Evolutionary conservation across 1,140 invertebrate genomes (phyloP).

Genomic region (Drosophila obscura): DNA sequence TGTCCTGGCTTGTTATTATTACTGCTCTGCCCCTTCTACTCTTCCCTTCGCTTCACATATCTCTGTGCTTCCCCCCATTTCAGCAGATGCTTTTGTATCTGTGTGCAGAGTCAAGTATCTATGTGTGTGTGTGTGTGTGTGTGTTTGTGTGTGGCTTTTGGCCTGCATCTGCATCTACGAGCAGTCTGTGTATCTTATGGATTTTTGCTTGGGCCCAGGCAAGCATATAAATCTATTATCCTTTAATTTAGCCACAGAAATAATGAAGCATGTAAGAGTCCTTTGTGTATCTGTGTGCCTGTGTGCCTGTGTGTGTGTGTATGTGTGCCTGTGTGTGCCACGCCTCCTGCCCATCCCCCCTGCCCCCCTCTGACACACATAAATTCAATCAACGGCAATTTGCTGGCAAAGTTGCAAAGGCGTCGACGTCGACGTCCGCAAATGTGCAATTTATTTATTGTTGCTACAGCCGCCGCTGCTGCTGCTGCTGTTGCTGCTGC

Average conservation of each 20-base stretch:
- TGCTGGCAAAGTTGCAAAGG: conserved; percentile 59
- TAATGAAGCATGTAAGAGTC: conserved; percentile 73
- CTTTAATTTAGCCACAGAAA: conserved; percentile 75
- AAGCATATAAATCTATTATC: conserved; percentile 78
- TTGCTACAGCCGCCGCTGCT: conserved; percentile 19
- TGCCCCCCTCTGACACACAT: conserved; percentile 29
- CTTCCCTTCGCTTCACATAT: neutral
- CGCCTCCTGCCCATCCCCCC: conserved; percentile 1
- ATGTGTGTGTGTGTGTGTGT: conserved; percentile 15
- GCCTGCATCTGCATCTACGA: conserved; percentile 16
- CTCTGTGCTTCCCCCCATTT: neutral
- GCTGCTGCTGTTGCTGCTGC: neutral
- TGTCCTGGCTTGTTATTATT: conserved; percentile 45
- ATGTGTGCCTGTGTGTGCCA: conserved; percentile 18
- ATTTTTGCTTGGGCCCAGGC: conserved; percentile 55
- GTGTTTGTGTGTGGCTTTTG: conserved; percentile 17
- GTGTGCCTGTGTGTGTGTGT: conserved; percentile 30
- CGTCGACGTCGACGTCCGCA: conserved; percentile 42
- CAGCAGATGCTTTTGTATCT: neutral
- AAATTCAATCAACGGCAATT: conserved; percentile 76
- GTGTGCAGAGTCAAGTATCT: neutral
- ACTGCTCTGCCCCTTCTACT: conserved; percentile 23
- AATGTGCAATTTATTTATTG: conserved; percentile 76
- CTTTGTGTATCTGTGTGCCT: conserved; percentile 29
- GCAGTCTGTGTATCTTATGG: conserved; percentile 54